Evolutionary conservation across 2,797 vertebrate genomes (phyloP).

Genomic region (Halcyon leucocephala): DNA sequence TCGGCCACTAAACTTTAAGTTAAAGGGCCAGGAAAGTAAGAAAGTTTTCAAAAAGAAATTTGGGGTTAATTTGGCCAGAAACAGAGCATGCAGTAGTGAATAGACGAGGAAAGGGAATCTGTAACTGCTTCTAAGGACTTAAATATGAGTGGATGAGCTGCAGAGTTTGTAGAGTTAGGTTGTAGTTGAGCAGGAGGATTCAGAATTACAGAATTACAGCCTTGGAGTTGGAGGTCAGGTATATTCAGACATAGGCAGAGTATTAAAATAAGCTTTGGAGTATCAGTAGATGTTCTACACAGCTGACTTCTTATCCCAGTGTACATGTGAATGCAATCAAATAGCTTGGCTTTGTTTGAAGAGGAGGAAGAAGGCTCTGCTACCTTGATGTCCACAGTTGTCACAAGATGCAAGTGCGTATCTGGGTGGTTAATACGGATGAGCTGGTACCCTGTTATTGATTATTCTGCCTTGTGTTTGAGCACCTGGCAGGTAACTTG

Average conservation of each 20-base stretch:
- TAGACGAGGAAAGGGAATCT: neutral
- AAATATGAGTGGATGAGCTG: neutral
- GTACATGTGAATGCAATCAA: neutral
- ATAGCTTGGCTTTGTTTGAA: neutral
- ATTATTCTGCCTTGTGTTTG: neutral
- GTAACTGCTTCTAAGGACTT: neutral
- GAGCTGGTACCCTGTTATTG: neutral
- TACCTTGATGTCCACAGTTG: neutral
- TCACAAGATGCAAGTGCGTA: neutral
- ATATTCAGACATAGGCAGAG: neutral
- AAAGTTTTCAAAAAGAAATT: neutral
- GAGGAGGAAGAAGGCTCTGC: neutral
- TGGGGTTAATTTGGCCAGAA: neutral
- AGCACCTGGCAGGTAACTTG: neutral
- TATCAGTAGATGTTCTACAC: neutral
- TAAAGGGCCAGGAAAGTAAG: neutral
- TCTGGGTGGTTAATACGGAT: neutral
- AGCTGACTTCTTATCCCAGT: neutral
- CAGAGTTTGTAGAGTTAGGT: neutral
- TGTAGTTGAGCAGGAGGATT: neutral
- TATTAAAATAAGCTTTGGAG: neutral
- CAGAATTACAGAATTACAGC: neutral
- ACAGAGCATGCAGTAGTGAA: neutral
- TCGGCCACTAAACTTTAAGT: neutral
- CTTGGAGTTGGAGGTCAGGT: neutral